Percentiles rank a stretch among this genome's conserved stretches.
Conservation (phyloP, 2,888 invertebrate species). For the Calliopum simillimum region DNA sequence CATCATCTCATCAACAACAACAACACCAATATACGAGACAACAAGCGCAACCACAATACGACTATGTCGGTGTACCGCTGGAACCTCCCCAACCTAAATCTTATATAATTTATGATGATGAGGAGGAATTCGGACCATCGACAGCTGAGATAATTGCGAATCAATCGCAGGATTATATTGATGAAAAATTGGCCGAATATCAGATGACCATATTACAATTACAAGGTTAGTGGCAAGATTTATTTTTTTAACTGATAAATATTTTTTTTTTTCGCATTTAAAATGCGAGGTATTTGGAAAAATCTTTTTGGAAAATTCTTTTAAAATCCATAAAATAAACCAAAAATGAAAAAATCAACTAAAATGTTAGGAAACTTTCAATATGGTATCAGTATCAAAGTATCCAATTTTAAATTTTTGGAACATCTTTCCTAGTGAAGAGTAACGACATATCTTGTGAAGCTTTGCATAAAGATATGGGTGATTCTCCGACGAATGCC, state of each 20-base stretch:
- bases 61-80: constrained; percentile 77
- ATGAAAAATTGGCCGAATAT: constrained; percentile 93
- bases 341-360: too few species aligned
- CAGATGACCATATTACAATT: constrained; percentile 90
- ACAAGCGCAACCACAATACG: constrained; percentile 64
- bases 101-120: constrained; percentile 73
- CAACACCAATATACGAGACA: constrained; percentile 56
- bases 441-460: too few species aligned
- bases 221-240: constrained; percentile 76
- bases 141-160: constrained; percentile 93
- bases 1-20: constrained; percentile 59
- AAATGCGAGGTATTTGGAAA: constrained; percentile 20
- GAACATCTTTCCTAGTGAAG: too few species aligned
- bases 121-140: constrained; percentile 83
- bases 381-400: too few species aligned
- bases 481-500: too few species aligned
- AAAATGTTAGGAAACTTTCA: too few species aligned
- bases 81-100: constrained; percentile 78
- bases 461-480: too few species aligned
- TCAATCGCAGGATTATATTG: constrained; percentile 94
- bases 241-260: not conserved
- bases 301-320: too few species aligned
- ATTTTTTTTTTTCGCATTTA: constrained; percentile 9
- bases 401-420: too few species aligned
- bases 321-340: too few species aligned